These are phyloP conservation scores for Anableps anableps DNA, from an alignment of 2,797 vertebrate species.

Conservation along the genomic window DNA sequence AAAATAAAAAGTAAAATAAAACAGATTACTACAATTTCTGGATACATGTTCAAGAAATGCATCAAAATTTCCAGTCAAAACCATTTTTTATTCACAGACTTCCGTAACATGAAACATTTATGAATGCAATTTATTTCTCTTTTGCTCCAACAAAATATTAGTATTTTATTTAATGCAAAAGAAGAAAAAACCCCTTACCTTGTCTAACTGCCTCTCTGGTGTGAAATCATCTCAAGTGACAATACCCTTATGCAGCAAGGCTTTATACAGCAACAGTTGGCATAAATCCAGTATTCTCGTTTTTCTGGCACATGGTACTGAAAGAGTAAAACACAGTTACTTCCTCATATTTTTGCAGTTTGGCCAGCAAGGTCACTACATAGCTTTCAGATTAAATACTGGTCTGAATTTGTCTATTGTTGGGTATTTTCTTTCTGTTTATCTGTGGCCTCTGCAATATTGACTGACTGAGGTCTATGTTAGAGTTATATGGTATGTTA, in stretches of 20 bases:
- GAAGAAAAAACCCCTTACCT: background rate
- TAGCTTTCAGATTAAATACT: background rate
- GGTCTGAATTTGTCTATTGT: background rate
- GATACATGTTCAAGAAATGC: background rate
- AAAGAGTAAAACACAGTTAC: background rate
- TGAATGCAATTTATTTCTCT: background rate
- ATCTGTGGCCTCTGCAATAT: background rate
- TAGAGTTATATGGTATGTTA: too few relatives aligned
- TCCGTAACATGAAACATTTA: too few relatives aligned
- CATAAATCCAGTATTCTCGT: too few relatives aligned
- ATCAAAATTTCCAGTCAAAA: background rate
- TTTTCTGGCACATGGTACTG: too few relatives aligned
- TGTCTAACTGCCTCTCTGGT: background rate
- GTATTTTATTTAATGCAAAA: background rate
- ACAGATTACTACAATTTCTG: background rate
- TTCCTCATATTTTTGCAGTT: background rate
- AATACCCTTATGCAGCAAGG: background rate
- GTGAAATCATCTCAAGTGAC: background rate
- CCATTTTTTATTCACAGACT: background rate
- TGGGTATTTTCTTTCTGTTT: background rate
- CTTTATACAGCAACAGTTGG: background rate
- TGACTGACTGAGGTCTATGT: too few relatives aligned
- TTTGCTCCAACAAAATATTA: background rate
- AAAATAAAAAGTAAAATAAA: background rate
- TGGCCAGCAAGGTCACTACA: accelerated